These are phyloP conservation scores for Pantelozetes paolii DNA, from an alignment of 2,888 invertebrate species.

Conservation along the genomic window DNA sequence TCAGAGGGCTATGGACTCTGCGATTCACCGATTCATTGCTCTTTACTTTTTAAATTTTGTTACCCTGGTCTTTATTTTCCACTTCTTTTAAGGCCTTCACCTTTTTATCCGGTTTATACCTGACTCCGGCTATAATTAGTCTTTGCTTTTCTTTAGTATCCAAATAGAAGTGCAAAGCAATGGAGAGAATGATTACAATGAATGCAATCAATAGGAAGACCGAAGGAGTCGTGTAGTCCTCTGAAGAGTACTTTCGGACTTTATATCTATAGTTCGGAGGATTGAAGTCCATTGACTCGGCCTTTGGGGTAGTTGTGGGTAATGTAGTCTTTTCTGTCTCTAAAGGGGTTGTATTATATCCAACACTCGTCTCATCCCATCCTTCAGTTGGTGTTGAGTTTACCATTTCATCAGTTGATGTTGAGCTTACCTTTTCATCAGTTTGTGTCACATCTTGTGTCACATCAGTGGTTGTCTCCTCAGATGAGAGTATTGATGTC, in stretches of 20 bases:
- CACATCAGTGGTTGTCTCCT: too few species aligned
- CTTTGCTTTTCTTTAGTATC: neutral
- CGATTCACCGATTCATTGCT: too few species aligned
- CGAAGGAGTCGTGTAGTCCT: neutral
- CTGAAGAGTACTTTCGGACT: neutral
- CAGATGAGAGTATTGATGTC: too few species aligned
- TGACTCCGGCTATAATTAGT: neutral
- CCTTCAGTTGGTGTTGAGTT: too few species aligned
- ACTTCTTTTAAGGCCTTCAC: neutral
- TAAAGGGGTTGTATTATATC: too few species aligned
- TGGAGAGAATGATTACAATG: neutral
- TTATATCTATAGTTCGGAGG: slow-evolving; percentile 10
- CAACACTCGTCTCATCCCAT: too few species aligned
- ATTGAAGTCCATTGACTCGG: neutral
- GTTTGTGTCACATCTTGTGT: too few species aligned
- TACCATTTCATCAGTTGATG: too few species aligned
- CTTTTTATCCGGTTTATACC: neutral
- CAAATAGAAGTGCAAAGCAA: neutral
- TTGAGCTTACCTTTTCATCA: too few species aligned
- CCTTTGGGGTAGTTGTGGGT: neutral
- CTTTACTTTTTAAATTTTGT: too few species aligned
- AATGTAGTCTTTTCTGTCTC: neutral
- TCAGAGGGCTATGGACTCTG: too few species aligned
- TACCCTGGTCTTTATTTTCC: too few species aligned
- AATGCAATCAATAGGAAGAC: neutral